Conservation (phyloP, 2,888 invertebrate species). For the Eupsilia transversa region DNA sequence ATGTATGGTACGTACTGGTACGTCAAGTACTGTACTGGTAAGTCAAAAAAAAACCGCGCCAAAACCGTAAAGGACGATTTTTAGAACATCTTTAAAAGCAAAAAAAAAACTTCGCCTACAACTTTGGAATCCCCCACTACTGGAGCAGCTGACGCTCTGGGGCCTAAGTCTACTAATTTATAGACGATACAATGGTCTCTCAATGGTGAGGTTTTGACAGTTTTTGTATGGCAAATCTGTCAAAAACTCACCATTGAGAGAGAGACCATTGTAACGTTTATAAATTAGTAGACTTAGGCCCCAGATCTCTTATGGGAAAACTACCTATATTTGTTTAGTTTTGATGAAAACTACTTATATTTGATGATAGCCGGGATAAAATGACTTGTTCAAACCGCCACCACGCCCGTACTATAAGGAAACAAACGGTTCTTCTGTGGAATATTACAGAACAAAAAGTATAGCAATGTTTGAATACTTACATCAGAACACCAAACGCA, state of each 20-base stretch:
- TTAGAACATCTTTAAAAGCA: no score
- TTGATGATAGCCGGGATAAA: background rate
- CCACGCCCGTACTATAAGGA: background rate
- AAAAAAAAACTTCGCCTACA: background rate
- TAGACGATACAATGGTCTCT: no score
- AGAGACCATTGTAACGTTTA: no score
- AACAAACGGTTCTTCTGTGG: background rate
- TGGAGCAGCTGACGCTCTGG: background rate
- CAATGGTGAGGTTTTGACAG: no score
- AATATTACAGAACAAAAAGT: background rate
- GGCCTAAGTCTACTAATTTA: no score
- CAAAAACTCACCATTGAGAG: no score
- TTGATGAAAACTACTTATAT: no score
- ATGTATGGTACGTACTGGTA: no score
- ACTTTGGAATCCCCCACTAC: background rate
- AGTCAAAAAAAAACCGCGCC: background rate
- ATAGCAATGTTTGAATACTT: slow-evolving; percentile 29
- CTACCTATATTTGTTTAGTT: no score
- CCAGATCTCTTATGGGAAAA: background rate
- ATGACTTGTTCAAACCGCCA: background rate
- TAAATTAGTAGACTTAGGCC: no score
- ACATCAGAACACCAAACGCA: slow-evolving; percentile 83
- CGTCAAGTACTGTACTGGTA: no score
- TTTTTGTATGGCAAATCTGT: no score
- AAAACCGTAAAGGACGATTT: background rate